These are phyloP conservation scores for Lasaia peninsularis DNA, from an alignment of 1,140 invertebrate genomes.

Conservation along the genomic window DNA sequence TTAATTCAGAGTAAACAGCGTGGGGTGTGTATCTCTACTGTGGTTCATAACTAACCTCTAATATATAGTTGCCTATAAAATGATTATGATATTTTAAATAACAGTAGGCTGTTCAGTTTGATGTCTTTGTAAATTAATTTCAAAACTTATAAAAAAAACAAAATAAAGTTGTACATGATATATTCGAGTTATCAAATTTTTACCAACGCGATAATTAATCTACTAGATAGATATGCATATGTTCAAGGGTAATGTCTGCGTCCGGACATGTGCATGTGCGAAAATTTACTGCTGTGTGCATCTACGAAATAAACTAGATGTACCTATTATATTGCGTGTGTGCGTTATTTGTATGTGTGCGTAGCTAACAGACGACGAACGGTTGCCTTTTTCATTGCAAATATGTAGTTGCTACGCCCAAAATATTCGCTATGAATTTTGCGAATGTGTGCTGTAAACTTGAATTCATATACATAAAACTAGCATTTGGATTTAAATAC, in stretches of 20 bases:
- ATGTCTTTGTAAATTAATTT: background rate
- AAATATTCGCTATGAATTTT: slow-evolving; percentile 64
- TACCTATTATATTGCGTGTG: slow-evolving; percentile 43
- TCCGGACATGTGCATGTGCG: slow-evolving; percentile 51
- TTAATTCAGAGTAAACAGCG: no score
- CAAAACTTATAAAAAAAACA: background rate
- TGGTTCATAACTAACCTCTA: no score
- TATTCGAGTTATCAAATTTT: background rate
- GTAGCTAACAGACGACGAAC: slow-evolving; percentile 43
- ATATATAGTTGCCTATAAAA: no score
- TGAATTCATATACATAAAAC: slow-evolving; percentile 5
- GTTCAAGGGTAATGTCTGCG: slow-evolving; percentile 71
- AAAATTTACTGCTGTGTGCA: slow-evolving; percentile 35
- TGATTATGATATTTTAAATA: no score
- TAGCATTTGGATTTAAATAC: slow-evolving; percentile 7
- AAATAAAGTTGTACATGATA: background rate
- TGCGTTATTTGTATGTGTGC: slow-evolving; percentile 43
- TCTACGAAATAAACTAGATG: slow-evolving; percentile 47
- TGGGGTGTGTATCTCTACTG: no score
- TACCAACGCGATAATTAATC: slow-evolving; percentile 56
- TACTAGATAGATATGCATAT: slow-evolving; percentile 50
- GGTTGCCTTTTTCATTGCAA: slow-evolving; percentile 65
- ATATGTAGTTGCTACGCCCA: slow-evolving; percentile 68
- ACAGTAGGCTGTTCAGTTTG: no score
- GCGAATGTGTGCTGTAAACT: slow-evolving; percentile 24